Evolutionary conservation across 2,797 vertebrate genomes (phyloP), one percentile per base, ranked within the genome.

Genomic region (Bryconaethiops microstoma): DNA sequence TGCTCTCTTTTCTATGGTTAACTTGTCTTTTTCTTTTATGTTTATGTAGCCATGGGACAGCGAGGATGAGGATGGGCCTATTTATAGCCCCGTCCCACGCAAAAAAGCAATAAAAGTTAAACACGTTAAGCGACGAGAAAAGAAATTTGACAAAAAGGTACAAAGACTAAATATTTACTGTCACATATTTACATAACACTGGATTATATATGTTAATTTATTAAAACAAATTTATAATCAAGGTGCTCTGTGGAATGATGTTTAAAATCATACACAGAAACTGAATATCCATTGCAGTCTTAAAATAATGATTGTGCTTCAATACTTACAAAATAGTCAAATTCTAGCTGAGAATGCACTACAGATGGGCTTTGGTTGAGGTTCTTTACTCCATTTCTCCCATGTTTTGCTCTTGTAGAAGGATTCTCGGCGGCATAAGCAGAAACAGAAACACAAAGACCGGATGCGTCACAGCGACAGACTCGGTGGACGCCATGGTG

Each of bases 81-180:
- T 94, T 82, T 95, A 97, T 73, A 96, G 96, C 82, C 95, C 96
- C 0, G 93, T 94, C 0, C 90, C 96, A 85, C 93, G 97, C 59
- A 98, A 98, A 81, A 95, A 97, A 82, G 97, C 97, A 0, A 95
- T 99, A 10, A 99, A 98, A 87, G 96, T 99, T 78, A 99, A 99
- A 40, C 97, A 98, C 0, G 97, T 99, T 52, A 98, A 99, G 78
- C 93, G 96, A 35, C 91, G 97, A n/a, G 97, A 98, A 84, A 98
- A 97, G 91, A 98, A 98, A 75, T 95, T 96, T 0, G 97, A 98
- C 81, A 98, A 97, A 86, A 98, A 98, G 92, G 97, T 97, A 89
- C 67, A 84, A 48, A 23, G 54, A 59, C 14, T 5, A 69, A 35
- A 12, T 13, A 23, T 55, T 59, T 9, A 59, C 55, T 59, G 6